These are phyloP conservation scores for Luperina nickerlii DNA, from an alignment of 2,888 invertebrate species.

Conservation along the genomic window DNA sequence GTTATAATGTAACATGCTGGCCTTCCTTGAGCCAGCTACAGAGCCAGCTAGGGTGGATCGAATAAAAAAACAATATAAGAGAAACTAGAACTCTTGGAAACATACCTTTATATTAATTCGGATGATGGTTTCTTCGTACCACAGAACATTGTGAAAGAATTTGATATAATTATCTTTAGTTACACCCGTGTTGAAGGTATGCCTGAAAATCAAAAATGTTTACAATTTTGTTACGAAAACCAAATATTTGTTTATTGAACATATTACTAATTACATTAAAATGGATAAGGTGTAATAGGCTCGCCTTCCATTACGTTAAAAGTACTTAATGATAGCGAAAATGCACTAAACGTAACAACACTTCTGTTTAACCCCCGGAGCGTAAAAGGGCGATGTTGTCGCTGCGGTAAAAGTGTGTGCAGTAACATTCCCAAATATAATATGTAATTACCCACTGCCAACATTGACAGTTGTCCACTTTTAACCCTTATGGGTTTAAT, in stretches of 20 bases:
- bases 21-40: neutral
- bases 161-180: constrained; percentile 82
- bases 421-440: neutral
- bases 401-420: neutral
- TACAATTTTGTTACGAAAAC: neutral
- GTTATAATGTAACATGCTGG: neutral
- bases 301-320: neutral
- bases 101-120: constrained; percentile 72
- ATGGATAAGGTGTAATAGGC: neutral
- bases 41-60: neutral
- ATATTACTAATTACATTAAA: neutral
- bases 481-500: neutral
- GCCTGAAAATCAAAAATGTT: constrained; percentile 37
- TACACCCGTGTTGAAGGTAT: constrained; percentile 37
- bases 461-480: neutral
- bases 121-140: constrained; percentile 91
- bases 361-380: neutral
- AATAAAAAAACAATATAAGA: neutral
- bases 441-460: neutral
- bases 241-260: neutral
- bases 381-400: neutral
- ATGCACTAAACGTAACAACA: neutral
- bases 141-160: constrained; percentile 90
- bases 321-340: neutral
- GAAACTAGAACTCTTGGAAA: neutral